Percentiles rank a stretch among this genome's conserved stretches.
Evolutionary conservation across 2,888 invertebrate genomes (phyloP).

Genomic region (Meliscaeva auricollis): DNA sequence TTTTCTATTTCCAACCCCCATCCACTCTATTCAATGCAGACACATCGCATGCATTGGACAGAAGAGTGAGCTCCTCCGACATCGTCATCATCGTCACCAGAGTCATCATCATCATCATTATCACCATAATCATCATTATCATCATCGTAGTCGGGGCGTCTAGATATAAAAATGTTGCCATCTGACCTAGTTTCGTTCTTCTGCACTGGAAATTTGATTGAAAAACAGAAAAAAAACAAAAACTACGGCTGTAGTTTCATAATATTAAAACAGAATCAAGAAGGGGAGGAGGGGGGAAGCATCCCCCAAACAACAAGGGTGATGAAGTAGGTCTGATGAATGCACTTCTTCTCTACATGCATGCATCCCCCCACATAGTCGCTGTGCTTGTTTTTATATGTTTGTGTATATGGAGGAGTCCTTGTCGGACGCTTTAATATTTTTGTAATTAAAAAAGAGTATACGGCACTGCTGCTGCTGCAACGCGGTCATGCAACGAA

Average conservation of each 20-base stretch:
- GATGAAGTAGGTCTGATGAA: conserved; percentile 70
- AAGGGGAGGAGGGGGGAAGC: background rate
- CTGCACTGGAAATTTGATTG: conserved; percentile 69
- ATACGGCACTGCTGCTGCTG: conserved; percentile 40
- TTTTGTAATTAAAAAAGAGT: conserved; percentile 74
- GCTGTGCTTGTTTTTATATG: background rate
- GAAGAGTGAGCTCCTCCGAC: conserved; percentile 37
- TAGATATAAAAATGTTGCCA: conserved; percentile 64
- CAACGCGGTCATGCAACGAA: conserved; percentile 50
- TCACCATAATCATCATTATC: conserved; percentile 28
- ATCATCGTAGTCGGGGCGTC: conserved; percentile 10
- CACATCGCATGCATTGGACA: conserved; percentile 57
- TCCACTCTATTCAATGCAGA: conserved; percentile 68
- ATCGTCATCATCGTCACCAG: conserved; percentile 38
- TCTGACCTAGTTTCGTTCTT: conserved; percentile 72
- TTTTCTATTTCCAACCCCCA: conserved; percentile 22
- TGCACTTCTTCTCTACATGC: conserved; percentile 41
- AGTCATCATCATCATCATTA: conserved; percentile 25
- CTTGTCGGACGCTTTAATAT: conserved; percentile 72
- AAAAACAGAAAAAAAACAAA: conserved; percentile 44
- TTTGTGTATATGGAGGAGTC: conserved; percentile 39
- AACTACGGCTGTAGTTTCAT: conserved; percentile 52
- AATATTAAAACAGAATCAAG: conserved; percentile 48
- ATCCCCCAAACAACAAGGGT: conserved; percentile 60
- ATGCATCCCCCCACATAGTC: background rate